Evolutionary conservation across 1,140 invertebrate genomes (phyloP).

Genomic region (Eriosoma lanigerum): DNA sequence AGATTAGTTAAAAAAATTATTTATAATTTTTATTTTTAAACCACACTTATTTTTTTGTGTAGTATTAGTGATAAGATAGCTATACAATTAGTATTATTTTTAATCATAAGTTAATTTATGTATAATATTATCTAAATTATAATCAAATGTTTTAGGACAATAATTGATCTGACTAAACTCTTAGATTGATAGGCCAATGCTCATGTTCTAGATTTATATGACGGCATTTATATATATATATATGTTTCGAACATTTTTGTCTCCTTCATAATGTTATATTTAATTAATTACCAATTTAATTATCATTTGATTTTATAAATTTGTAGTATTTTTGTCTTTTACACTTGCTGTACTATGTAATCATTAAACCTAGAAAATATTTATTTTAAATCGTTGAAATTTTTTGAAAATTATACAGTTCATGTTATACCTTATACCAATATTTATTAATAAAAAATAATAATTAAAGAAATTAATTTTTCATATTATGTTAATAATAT

Average conservation of each 20-base stretch:
- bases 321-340: not conserved
- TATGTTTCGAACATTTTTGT: not conserved
- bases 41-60: not conserved
- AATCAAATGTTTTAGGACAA: constrained; percentile 9
- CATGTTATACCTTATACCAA: not conserved
- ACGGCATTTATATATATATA: not conserved
- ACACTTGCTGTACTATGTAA: not conserved
- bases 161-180: constrained; percentile 35
- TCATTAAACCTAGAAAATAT: not conserved
- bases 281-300: not conserved
- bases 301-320: not conserved
- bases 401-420: constrained; percentile 15
- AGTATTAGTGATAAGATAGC: constrained; percentile 6
- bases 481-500: no score
- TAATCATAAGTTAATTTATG: not conserved
- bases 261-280: not conserved
- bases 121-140: constrained; percentile 5
- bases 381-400: not conserved
- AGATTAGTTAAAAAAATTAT: not conserved
- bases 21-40: not conserved
- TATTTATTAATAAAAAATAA: no score
- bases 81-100: constrained; percentile 10
- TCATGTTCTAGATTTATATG: constrained; percentile 18
- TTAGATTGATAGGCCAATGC: constrained; percentile 13
- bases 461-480: no score